phyloP scores from a whole-genome alignment of 2,888 invertebrate species.

The Ormyrus nitidulus region DNA sequence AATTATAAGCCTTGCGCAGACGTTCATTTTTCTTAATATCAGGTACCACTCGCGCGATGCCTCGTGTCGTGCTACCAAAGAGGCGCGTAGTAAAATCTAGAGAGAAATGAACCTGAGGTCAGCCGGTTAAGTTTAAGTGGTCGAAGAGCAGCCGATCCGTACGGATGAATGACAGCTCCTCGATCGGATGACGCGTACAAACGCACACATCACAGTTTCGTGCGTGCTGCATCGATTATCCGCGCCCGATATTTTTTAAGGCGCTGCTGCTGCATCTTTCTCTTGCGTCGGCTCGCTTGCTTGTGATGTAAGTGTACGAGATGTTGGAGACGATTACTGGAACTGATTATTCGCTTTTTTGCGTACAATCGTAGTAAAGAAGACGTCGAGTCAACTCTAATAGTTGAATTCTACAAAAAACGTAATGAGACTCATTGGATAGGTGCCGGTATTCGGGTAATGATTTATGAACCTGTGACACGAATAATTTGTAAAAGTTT shows the following conservation, averaged over 20 bases:
- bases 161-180: constrained; percentile 30
- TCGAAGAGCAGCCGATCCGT: background rate
- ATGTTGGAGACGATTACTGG: constrained; percentile 10
- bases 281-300: background rate
- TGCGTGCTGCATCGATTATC: background rate
- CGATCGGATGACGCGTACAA: background rate
- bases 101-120: constrained; percentile 45
- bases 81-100: background rate
- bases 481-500: too few species aligned
- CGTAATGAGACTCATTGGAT: too few species aligned
- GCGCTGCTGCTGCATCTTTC: background rate
- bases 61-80: background rate
- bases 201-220: background rate
- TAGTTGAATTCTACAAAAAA: too few species aligned
- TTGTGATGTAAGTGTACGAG: constrained; percentile 14
- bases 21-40: constrained; percentile 25
- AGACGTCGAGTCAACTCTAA: too few species aligned
- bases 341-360: constrained; percentile 34
- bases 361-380: too few species aligned
- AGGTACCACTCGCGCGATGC: background rate
- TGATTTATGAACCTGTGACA: too few species aligned
- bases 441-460: too few species aligned
- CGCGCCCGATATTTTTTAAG: constrained; percentile 18
- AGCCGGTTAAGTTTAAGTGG: constrained; percentile 45
- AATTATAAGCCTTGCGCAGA: constrained; percentile 10